Evolutionary conservation across 1,140 invertebrate genomes (phyloP).

Genomic region (Notospermus geniculatus): DNA sequence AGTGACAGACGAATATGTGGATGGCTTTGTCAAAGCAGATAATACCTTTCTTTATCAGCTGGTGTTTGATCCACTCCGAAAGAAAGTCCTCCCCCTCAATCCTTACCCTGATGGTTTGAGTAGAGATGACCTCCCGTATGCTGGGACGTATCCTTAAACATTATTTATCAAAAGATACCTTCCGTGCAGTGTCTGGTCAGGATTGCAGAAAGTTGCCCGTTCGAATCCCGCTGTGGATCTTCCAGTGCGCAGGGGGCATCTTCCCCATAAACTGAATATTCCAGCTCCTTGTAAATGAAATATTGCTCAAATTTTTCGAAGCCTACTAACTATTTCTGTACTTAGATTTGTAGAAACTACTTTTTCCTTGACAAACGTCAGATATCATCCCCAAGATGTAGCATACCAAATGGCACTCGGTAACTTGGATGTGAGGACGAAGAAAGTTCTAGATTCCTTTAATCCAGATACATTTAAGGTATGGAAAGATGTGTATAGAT

Average conservation of each 20-base stretch:
- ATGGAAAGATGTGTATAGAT: not conserved
- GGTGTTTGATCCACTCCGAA: conserved; percentile 80
- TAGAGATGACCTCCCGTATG: conserved; percentile 59
- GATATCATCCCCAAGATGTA: conserved; percentile 60
- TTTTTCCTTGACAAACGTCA: conserved; percentile 10
- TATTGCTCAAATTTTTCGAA: no score
- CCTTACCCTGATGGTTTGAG: conserved; percentile 59
- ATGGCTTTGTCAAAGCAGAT: conserved; percentile 77
- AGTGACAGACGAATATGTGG: conserved; percentile 78
- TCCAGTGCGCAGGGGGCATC: not conserved
- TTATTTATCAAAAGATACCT: not conserved
- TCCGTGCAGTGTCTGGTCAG: not conserved
- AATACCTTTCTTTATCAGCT: conserved; percentile 91
- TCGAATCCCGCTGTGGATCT: conserved; percentile 2
- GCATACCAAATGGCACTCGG: conserved; percentile 83
- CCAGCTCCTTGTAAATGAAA: conserved; percentile 22
- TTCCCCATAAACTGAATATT: not conserved
- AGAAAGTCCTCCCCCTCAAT: conserved; percentile 71
- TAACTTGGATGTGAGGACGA: conserved; percentile 79
- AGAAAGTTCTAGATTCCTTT: conserved; percentile 74
- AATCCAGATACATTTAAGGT: conserved; percentile 60
- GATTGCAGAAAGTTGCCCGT: not conserved
- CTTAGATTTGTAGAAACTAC: no score
- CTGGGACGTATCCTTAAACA: conserved; percentile 58
- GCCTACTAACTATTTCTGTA: no score